Conservation (phyloP, 1,140 invertebrate genomes). For the Ips nitidus region DNA sequence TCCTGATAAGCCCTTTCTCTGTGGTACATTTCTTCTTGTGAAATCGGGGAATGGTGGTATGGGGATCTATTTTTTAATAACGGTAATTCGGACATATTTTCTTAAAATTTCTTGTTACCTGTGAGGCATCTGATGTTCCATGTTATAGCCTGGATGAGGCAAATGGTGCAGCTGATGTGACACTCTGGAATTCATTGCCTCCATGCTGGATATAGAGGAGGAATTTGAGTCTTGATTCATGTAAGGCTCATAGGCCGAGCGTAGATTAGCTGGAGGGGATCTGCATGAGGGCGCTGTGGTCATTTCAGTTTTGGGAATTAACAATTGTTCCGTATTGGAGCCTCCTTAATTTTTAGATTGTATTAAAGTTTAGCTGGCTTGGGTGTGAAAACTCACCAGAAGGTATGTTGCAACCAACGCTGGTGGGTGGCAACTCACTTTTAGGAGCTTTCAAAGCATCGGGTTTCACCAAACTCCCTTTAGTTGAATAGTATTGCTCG, state of each 20-base stretch:
- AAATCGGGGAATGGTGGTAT: conserved; percentile 62
- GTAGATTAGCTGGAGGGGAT: conserved; percentile 55
- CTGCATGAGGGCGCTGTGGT: conserved; percentile 51
- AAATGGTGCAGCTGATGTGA: conserved; percentile 51
- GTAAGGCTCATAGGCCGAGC: conserved; percentile 62
- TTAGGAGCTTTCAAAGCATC: conserved; percentile 61
- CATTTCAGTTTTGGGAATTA: conserved; percentile 66
- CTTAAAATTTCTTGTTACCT: conserved; percentile 24
- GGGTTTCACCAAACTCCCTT: conserved; percentile 58
- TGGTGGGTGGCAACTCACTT: conserved; percentile 54
- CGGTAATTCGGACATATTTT: not conserved
- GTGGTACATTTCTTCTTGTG: conserved; percentile 56
- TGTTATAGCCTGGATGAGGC: conserved; percentile 56
- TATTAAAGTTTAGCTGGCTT: too few relatives aligned
- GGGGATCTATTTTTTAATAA: conserved; percentile 54
- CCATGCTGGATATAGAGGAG: conserved; percentile 71
- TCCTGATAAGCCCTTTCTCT: conserved; percentile 58
- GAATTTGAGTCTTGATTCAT: conserved; percentile 72
- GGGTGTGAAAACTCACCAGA: not conserved
- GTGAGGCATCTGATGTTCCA: conserved; percentile 61
- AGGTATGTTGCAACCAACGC: conserved; percentile 58
- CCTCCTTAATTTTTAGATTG: not conserved
- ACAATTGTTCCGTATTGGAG: conserved; percentile 52
- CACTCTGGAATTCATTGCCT: conserved; percentile 60
- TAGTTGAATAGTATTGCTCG: conserved; percentile 53